A percentile compares a stretch with the other conserved stretches of the same genome.
Conservation (phyloP, 2,113 vertebrate species). For the Psephotus haematonotus region DNA sequence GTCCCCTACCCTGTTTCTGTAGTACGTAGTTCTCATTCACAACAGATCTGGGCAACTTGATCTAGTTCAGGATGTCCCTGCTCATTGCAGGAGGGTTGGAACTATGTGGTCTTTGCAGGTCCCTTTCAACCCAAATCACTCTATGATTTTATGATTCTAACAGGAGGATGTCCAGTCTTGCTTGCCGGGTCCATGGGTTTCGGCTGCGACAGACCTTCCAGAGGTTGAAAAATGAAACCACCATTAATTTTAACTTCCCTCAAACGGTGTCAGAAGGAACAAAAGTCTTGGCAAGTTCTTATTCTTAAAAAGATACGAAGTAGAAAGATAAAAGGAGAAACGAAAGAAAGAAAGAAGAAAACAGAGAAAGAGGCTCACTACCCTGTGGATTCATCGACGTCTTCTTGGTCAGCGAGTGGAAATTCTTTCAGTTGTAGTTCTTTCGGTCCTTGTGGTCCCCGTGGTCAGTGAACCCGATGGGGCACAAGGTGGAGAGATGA, state of each 20-base stretch:
- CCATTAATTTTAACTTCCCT: neutral
- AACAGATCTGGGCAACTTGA: neutral
- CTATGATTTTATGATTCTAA: neutral
- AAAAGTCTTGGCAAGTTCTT: neutral
- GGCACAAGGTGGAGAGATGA: neutral
- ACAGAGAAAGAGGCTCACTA: neutral
- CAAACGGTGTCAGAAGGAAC: neutral
- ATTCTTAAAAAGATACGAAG: neutral
- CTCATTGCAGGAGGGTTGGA: neutral
- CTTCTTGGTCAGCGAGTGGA: neutral
- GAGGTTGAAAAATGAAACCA: neutral
- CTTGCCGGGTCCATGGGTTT: neutral
- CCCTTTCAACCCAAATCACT: neutral
- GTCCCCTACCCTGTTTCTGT: rapidly evolving
- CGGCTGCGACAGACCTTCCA: neutral
- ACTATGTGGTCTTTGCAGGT: neutral
- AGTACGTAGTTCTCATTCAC: neutral
- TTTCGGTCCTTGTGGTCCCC: neutral
- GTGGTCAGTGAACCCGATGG: neutral
- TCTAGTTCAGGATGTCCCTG: neutral
- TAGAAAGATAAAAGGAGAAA: neutral
- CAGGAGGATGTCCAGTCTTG: neutral
- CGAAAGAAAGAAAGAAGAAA: neutral
- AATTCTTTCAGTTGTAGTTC: neutral
- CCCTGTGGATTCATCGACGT: neutral